These are phyloP conservation scores for Erebia aethiops DNA, from an alignment of 2,888 invertebrate genomes.

Conservation along the genomic window DNA sequence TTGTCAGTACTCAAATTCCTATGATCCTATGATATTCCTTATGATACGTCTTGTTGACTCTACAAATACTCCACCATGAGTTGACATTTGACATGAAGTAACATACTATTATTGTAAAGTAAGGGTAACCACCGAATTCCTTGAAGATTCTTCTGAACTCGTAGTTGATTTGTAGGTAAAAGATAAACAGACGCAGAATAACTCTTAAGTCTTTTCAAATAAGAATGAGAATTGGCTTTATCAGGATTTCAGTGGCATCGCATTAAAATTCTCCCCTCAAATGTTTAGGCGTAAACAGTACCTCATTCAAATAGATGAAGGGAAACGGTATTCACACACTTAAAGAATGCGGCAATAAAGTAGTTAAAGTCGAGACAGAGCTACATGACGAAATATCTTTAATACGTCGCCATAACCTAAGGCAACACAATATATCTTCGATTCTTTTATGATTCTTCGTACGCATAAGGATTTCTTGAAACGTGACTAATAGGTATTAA, in stretches of 20 bases:
- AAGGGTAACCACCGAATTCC: background rate
- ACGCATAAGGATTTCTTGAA: background rate
- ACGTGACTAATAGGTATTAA: background rate
- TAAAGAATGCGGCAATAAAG: background rate
- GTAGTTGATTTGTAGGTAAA: background rate
- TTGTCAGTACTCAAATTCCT: no score
- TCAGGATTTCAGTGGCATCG: background rate
- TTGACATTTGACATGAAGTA: background rate
- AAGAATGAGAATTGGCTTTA: background rate
- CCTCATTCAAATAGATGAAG: background rate
- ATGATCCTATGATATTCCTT: no score
- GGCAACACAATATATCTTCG: background rate
- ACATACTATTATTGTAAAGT: no score
- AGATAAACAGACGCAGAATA: background rate
- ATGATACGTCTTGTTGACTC: no score
- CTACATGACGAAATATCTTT: background rate
- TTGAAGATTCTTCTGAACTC: background rate
- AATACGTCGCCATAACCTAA: slow-evolving; percentile 8
- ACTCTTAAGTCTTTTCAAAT: background rate
- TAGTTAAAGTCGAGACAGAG: background rate
- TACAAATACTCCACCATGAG: no score
- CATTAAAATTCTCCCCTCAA: background rate
- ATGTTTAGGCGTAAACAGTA: background rate
- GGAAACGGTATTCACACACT: background rate
- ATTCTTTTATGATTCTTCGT: slow-evolving; percentile 3